Percentiles rank a stretch among this genome's conserved stretches.
phyloP scores from a whole-genome alignment of 1,140 invertebrate genomes.

The Leucophenga varia region DNA sequence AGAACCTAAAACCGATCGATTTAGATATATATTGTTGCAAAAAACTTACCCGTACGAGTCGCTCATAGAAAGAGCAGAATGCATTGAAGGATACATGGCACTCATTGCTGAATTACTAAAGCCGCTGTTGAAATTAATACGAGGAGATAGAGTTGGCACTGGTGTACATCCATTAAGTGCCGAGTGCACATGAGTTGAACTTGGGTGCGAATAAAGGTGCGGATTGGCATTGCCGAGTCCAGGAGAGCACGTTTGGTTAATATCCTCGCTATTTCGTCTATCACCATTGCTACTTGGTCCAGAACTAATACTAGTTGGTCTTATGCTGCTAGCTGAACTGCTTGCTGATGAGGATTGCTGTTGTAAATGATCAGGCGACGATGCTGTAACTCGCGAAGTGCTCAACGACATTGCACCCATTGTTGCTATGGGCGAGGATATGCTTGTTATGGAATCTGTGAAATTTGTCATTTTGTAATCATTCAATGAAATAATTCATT shows the following conservation, averaged over 20 bases:
- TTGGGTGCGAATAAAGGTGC: slow-evolving; percentile 8
- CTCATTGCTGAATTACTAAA: slow-evolving; percentile 46
- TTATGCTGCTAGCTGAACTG: slow-evolving; percentile 6
- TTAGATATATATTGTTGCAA: not conserved
- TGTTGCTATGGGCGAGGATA: slow-evolving; percentile 21
- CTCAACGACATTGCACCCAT: not conserved
- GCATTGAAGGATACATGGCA: slow-evolving; percentile 51
- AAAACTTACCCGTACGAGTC: slow-evolving; percentile 47
- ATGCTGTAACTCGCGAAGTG: not conserved
- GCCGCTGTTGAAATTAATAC: slow-evolving; percentile 44
- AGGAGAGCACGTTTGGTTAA: slow-evolving; percentile 7
- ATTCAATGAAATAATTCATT: not conserved
- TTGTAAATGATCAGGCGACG: slow-evolving; percentile 18
- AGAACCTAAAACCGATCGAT: not conserved
- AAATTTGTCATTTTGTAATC: slow-evolving; percentile 4
- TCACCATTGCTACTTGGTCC: slow-evolving; percentile 3
- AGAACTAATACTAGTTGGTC: not conserved
- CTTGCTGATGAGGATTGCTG: slow-evolving; percentile 9
- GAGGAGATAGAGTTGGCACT: slow-evolving; percentile 43
- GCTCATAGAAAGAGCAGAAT: slow-evolving; percentile 42
- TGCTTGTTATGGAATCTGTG: slow-evolving; percentile 21
- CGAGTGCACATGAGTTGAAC: slow-evolving; percentile 14
- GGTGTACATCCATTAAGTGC: not conserved
- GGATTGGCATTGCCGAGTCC: slow-evolving; percentile 20
- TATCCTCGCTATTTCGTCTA: slow-evolving; percentile 7